Conservation (phyloP, 1,140 invertebrate genomes). For the Chrysopa pallens region DNA sequence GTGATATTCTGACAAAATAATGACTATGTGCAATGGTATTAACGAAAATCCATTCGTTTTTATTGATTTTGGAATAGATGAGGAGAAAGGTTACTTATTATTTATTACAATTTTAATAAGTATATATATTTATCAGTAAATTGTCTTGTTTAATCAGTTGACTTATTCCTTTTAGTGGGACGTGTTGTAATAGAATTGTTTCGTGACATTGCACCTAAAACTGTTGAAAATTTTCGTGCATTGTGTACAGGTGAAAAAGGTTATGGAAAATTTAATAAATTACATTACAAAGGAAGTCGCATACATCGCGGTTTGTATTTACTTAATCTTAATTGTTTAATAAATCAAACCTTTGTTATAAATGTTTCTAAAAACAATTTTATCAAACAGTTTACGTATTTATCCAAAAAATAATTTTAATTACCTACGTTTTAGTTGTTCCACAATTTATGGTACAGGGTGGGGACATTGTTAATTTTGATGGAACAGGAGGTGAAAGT, state of each 20-base stretch:
- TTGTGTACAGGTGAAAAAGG: slow-evolving; percentile 79
- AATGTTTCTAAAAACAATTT: slow-evolving; percentile 1
- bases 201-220: slow-evolving; percentile 73
- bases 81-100: slow-evolving; percentile 12
- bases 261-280: slow-evolving; percentile 38
- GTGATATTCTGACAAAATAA: too few species aligned
- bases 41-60: slow-evolving; percentile 7
- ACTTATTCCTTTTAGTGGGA: slow-evolving; percentile 40
- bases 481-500: slow-evolving; percentile 81
- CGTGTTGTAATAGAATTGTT: slow-evolving; percentile 65
- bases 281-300: slow-evolving; percentile 54
- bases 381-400: slow-evolving; percentile 3
- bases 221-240: slow-evolving; percentile 79
- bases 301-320: slow-evolving; percentile 49
- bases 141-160: slow-evolving; percentile 7
- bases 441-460: slow-evolving; percentile 68
- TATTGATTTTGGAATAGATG: slow-evolving; percentile 13
- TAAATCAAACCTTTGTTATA: neutral
- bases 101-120: slow-evolving; percentile 7
- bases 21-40: too few species aligned
- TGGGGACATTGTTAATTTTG: slow-evolving; percentile 61
- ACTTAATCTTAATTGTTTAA: neutral
- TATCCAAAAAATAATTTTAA: neutral
- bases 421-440: slow-evolving; percentile 38
- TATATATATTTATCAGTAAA: slow-evolving; percentile 4